phyloP scores from a whole-genome alignment of 2,888 invertebrate genomes.

The Podabrus alpinus region DNA sequence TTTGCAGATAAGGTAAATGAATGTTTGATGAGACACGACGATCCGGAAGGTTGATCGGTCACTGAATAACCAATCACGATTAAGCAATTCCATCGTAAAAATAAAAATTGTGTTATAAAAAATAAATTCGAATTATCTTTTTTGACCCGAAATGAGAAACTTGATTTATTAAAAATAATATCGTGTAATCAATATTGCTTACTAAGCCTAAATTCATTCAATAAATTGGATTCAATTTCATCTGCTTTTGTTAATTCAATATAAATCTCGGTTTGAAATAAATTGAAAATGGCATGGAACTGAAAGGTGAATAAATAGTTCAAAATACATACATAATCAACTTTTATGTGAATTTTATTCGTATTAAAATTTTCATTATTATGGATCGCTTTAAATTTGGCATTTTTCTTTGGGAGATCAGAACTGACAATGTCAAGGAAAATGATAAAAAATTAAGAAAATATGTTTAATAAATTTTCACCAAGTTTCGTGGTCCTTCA shows the following conservation, averaged over 20 bases:
- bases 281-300: background rate
- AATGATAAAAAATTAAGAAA: background rate
- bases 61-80: slow-evolving; percentile 11
- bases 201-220: background rate
- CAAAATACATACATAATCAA: background rate
- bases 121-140: background rate
- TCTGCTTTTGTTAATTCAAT: background rate
- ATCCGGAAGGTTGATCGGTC: slow-evolving; percentile 8
- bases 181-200: background rate
- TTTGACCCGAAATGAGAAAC: background rate
- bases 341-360: background rate
- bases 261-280: background rate
- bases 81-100: background rate
- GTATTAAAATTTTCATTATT: background rate
- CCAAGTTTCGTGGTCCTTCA: background rate
- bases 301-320: background rate
- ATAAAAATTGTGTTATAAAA: background rate
- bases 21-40: background rate
- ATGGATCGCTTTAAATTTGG: background rate
- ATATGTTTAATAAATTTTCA: background rate
- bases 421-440: too few relatives aligned
- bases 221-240: background rate
- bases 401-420: background rate
- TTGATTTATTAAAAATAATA: background rate
- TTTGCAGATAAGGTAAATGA: background rate